These are phyloP conservation scores for Volucella bombylans DNA, from an alignment of 2,888 invertebrate species.

Conservation along the genomic window DNA sequence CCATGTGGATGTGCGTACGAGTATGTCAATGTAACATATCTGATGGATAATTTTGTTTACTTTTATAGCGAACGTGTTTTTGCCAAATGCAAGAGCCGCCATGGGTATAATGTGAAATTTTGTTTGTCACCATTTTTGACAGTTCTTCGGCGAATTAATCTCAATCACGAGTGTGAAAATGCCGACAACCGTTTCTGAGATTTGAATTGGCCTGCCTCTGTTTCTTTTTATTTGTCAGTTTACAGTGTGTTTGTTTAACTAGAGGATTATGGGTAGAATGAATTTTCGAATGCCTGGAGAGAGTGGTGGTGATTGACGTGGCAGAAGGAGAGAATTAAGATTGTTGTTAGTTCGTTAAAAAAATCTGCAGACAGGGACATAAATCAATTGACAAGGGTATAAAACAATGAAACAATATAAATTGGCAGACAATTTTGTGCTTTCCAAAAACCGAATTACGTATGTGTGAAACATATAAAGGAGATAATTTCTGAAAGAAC, in stretches of 20 bases:
- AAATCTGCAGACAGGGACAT: constrained; percentile 33
- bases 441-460: constrained; percentile 3
- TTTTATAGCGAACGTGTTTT: constrained; percentile 65
- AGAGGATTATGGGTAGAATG: constrained; percentile 33
- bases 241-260: constrained; percentile 54
- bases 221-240: constrained; percentile 13
- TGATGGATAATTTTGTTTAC: constrained; percentile 65
- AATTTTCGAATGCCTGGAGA: background rate
- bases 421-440: constrained; percentile 65
- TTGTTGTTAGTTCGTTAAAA: constrained; percentile 48
- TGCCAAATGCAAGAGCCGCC: constrained; percentile 37
- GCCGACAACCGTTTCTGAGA: constrained; percentile 39
- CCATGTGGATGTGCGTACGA: constrained; percentile 7
- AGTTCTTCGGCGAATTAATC: constrained; percentile 63
- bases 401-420: constrained; percentile 40
- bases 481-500: background rate
- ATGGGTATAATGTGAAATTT: constrained; percentile 28
- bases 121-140: constrained; percentile 50
- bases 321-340: constrained; percentile 55
- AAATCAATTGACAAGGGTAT: constrained; percentile 63
- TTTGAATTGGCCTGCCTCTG: constrained; percentile 49
- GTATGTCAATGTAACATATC: constrained; percentile 46
- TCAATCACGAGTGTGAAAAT: constrained; percentile 47
- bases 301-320: constrained; percentile 60
- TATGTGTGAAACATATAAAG: background rate